A percentile compares a stretch with the other conserved stretches of the same genome.
These are phyloP conservation scores for Harpagoxenus sublaevis DNA, from an alignment of 2,888 invertebrate genomes.

Conservation along the genomic window DNA sequence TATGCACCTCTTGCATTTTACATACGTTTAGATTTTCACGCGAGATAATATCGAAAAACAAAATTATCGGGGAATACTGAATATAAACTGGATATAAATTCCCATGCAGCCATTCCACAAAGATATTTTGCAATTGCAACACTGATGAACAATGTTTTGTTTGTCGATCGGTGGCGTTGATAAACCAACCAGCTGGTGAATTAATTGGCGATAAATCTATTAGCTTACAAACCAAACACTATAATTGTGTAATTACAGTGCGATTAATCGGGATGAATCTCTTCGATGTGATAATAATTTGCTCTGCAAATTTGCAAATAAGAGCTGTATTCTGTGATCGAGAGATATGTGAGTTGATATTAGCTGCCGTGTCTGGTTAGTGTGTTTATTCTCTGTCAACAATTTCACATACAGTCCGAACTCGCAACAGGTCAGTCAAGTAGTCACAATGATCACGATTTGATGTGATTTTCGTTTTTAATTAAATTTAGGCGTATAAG, in stretches of 20 bases:
- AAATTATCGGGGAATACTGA: neutral
- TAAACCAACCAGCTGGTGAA: slow-evolving; percentile 1
- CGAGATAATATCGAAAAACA: slow-evolving; percentile 1
- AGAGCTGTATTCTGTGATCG: slow-evolving; percentile 16
- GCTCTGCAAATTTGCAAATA: neutral
- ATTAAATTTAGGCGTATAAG: neutral
- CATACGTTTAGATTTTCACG: neutral
- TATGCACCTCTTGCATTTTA: slow-evolving; percentile 40
- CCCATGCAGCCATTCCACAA: neutral
- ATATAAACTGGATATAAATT: neutral
- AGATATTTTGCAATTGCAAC: slow-evolving; percentile 11
- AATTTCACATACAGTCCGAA: slow-evolving; percentile 23
- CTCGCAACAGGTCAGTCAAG: slow-evolving; percentile 52
- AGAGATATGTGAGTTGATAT: slow-evolving; percentile 38
- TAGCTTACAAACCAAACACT: neutral
- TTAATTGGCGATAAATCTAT: slow-evolving; percentile 4
- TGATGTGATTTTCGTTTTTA: neutral
- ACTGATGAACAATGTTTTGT: neutral
- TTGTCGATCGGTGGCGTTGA: neutral
- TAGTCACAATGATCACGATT: slow-evolving; percentile 26
- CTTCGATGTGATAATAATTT: slow-evolving; percentile 18
- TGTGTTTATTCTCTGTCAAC: slow-evolving; percentile 28
- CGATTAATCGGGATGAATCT: slow-evolving; percentile 17
- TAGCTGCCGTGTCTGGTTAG: slow-evolving; percentile 23
- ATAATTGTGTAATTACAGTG: slow-evolving; percentile 44